Evolutionary conservation across 2,113 vertebrate species (phyloP), one percentile per base, ranked within the genome.

Genomic region (Empidonax traillii): DNA sequence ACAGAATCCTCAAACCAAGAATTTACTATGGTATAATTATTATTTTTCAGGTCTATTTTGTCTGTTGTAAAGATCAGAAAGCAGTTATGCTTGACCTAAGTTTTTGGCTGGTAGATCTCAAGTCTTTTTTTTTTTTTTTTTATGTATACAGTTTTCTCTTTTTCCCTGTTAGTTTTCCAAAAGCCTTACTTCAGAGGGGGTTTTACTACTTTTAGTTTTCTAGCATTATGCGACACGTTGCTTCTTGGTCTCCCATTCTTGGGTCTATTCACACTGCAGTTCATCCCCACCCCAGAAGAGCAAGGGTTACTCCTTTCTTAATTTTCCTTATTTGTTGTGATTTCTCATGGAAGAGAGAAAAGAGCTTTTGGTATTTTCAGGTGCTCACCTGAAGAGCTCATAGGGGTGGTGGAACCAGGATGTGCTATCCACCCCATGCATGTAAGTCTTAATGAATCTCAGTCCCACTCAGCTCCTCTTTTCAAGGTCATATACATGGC

Each of bases 31-130:
- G 51, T 67, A 41, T 91, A 86, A 91, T 90, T 90, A 86, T 52
- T 92, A 74, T 75, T 94, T 95, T 94, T 78, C 43, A 93, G 55
- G 39, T 61, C 69, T 84, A 77, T 71, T 30, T 74, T 88, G 28
- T 81, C 23, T 31, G 47, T 75, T 56, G 35, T 67, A 78, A 89
- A 72, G 56, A 90, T 80, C 63, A 93, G 47, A 61, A 75, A 85
- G 59, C 62, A 65, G 27, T 78, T 94, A 81, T 78, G 27, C 33
- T 93, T 83, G 31, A 63, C 43, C 1, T 30, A 69, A 61, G 22
- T 73, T 91, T 91, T 56, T 7, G 0, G 20, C 33, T 77, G 28
- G 28, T 17, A 62, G 51, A 55, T 77, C 53, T 80, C 58, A 82
- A 79, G 19, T 35, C 25, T 67, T 68, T 52, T 62, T 58, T 72